A percentile compares a stretch with the other conserved stretches of the same genome.
Evolutionary conservation across 53 echinoderm and acorn worm genomes (phyloP).

Genomic region (Holothuria leucospilota): DNA sequence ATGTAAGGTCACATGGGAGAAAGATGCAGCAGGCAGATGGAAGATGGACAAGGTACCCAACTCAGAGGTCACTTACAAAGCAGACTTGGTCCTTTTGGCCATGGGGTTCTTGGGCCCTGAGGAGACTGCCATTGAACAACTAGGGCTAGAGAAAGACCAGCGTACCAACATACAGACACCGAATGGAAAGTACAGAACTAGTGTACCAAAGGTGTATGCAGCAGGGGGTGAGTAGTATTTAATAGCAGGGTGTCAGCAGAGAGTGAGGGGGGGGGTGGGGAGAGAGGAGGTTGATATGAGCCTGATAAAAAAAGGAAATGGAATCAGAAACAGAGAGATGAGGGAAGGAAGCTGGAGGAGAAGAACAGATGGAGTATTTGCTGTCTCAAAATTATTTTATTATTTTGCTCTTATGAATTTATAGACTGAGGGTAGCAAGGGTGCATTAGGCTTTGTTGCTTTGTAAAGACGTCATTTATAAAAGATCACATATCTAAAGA

Average conservation of each 20-base stretch:
- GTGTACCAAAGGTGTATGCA: slow-evolving; percentile 83
- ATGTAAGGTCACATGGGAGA: slow-evolving; percentile 80
- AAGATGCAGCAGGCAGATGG: slow-evolving; percentile 76
- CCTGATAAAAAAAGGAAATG: not conserved
- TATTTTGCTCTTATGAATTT: no score
- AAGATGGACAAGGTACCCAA: slow-evolving; percentile 90
- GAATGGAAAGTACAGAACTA: slow-evolving; percentile 82
- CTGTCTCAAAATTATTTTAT: no score
- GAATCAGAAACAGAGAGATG: not conserved
- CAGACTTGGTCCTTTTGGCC: slow-evolving; percentile 93
- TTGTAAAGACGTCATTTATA: no score
- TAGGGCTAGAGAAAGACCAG: slow-evolving; percentile 84
- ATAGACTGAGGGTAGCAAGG: no score
- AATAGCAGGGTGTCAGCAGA: not conserved
- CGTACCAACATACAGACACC: slow-evolving; percentile 90
- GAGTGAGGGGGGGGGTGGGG: no score
- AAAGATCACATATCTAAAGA: no score
- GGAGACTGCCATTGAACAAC: slow-evolving; percentile 74
- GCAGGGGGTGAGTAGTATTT: slow-evolving; percentile 80
- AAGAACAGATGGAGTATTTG: no score
- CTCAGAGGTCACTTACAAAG: slow-evolving; percentile 85
- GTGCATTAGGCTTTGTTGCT: no score
- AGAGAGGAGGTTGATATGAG: not conserved
- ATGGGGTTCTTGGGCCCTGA: slow-evolving; percentile 99
- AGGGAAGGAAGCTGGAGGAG: no score